phyloP scores from a whole-genome alignment of 35 echinoderm and acorn worm species.

The Strongylocentrotus purpuratus region DNA sequence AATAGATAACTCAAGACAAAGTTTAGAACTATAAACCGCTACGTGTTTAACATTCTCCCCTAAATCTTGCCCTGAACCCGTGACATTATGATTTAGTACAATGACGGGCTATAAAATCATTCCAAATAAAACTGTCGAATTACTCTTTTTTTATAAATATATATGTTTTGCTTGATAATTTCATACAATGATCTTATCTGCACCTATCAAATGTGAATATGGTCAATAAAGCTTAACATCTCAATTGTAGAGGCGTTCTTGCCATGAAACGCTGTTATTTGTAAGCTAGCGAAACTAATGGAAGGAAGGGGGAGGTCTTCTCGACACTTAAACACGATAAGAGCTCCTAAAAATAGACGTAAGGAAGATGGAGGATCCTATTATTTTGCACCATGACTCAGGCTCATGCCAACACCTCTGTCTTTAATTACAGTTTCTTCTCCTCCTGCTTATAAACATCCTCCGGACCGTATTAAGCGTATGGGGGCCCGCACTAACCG shows the following conservation, averaged over 20 bases:
- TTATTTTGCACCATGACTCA: background rate
- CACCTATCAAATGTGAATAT: too few species aligned
- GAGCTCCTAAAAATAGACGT: background rate
- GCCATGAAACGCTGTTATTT: background rate
- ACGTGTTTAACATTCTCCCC: too few species aligned
- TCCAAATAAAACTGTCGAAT: too few species aligned
- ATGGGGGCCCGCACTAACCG: background rate
- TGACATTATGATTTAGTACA: too few species aligned
- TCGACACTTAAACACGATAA: background rate
- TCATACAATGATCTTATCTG: too few species aligned
- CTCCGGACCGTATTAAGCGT: background rate
- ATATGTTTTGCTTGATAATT: too few species aligned
- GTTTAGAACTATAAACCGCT: too few species aligned
- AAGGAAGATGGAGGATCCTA: background rate
- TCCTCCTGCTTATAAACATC: background rate
- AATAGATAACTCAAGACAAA: too few species aligned
- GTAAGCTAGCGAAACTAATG: background rate
- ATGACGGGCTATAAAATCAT: too few species aligned
- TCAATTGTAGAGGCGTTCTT: background rate
- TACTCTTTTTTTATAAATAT: too few species aligned
- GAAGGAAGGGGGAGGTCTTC: background rate
- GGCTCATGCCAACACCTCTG: background rate
- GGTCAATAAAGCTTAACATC: background rate
- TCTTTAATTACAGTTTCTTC: slow-evolving; percentile 7
- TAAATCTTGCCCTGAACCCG: too few species aligned